These are phyloP conservation scores for Neosalanx taihuensis DNA, from an alignment of 2,797 vertebrate genomes.

Conservation along the genomic window DNA sequence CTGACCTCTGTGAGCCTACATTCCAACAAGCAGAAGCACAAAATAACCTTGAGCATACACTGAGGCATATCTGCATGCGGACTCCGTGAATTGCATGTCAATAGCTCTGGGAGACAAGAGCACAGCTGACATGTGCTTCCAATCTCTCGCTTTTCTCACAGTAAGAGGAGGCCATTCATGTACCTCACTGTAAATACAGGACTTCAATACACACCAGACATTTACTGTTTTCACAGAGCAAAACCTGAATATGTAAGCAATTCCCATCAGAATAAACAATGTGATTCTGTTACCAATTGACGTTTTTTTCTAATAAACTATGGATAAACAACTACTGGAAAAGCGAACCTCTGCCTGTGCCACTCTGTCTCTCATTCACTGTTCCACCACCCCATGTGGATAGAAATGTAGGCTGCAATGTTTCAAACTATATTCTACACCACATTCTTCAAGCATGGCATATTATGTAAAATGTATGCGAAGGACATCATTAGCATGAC, in stretches of 20 bases:
- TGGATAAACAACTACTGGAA: background rate
- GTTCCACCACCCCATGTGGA: background rate
- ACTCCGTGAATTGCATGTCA: constrained; percentile 65
- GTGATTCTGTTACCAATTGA: constrained; percentile 19
- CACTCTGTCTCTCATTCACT: constrained; percentile 11
- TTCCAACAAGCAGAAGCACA: constrained; percentile 46
- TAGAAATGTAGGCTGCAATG: constrained; percentile 7
- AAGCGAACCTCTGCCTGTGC: constrained; percentile 10
- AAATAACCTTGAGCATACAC: constrained; percentile 41
- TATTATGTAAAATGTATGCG: background rate
- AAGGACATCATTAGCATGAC: background rate
- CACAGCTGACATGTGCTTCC: constrained; percentile 63
- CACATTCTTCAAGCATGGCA: background rate
- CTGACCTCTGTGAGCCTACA: constrained; percentile 30
- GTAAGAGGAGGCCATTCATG: constrained; percentile 57
- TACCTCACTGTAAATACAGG: constrained; percentile 63
- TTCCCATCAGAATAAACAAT: constrained; percentile 42
- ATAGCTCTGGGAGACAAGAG: constrained; percentile 56
- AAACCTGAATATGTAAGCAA: constrained; percentile 40
- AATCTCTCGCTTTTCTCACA: constrained; percentile 66
- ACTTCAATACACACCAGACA: constrained; percentile 53
- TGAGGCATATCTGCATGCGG: constrained; percentile 42
- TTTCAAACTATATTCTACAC: background rate
- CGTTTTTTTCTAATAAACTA: constrained; percentile 15
- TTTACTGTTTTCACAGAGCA: constrained; percentile 40